Conservation (phyloP, 2,888 invertebrate genomes). For the Protula sp. region DNA sequence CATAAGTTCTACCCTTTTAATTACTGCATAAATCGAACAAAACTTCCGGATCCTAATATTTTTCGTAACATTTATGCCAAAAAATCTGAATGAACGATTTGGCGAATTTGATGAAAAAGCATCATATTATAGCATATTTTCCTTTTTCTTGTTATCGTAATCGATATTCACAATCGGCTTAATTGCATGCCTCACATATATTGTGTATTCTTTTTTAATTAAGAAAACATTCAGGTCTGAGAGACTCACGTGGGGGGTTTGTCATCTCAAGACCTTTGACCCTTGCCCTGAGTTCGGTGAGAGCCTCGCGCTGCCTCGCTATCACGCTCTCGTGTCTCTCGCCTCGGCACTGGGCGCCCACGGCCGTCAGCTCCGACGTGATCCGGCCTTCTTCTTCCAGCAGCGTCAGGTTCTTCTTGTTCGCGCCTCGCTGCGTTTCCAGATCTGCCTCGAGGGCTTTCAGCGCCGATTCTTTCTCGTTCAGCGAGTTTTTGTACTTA, state of each 20-base stretch:
- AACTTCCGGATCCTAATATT: too few relatives aligned
- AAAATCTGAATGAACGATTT: too few relatives aligned
- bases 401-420: conserved; percentile 38
- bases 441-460: conserved; percentile 34
- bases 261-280: conserved; percentile 45
- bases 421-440: conserved; percentile 36
- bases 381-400: conserved; percentile 48
- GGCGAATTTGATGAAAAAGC: too few relatives aligned
- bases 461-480: conserved; percentile 30
- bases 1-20: too few relatives aligned
- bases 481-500: conserved; percentile 34
- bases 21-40: too few relatives aligned
- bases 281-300: conserved; percentile 46
- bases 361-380: conserved; percentile 47
- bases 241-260: conserved; percentile 37
- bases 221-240: too few relatives aligned
- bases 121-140: too few relatives aligned
- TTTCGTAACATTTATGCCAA: too few relatives aligned
- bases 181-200: too few relatives aligned
- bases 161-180: too few relatives aligned
- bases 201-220: too few relatives aligned
- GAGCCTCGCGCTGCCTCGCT: conserved; percentile 47
- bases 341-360: conserved; percentile 52
- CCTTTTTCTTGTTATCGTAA: too few relatives aligned
- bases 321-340: conserved; percentile 52